Conservation (phyloP, 1,140 invertebrate genomes). For the Steinernema feltiae region DNA sequence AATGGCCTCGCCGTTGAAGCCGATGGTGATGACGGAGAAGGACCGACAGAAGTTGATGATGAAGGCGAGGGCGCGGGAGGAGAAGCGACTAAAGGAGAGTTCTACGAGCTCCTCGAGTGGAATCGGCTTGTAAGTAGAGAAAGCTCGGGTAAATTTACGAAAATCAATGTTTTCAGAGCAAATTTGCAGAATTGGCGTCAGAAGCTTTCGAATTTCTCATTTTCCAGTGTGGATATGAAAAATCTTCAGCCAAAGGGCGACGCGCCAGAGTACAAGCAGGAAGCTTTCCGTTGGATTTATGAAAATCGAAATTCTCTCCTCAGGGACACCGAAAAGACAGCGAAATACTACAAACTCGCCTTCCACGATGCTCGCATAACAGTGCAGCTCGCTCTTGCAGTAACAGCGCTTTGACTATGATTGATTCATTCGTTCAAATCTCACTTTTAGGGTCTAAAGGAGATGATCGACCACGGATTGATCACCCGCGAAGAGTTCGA, state of each 20-base stretch:
- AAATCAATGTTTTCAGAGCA: not conserved
- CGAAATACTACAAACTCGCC: slow-evolving; percentile 1
- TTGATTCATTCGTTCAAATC: not conserved
- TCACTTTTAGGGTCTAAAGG: not conserved
- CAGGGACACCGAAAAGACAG: slow-evolving; percentile 1
- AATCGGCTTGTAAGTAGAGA: too few species aligned
- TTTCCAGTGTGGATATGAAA: not conserved
- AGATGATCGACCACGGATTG: not conserved
- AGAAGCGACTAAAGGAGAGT: not conserved
- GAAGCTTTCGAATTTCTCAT: not conserved
- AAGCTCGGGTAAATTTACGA: too few species aligned
- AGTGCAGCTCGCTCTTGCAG: not conserved
- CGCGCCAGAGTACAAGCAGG: not conserved
- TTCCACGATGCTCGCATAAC: not conserved
- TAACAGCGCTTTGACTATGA: not conserved
- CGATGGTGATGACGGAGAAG: not conserved
- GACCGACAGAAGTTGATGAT: not conserved
- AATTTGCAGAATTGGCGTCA: not conserved
- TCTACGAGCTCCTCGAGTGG: not conserved
- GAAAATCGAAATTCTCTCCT: not conserved
- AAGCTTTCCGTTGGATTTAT: not conserved
- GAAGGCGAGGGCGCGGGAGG: not conserved
- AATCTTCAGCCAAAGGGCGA: not conserved
- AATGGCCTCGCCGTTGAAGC: not conserved
- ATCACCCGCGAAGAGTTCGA: not conserved